Conservation (phyloP, 2,113 vertebrate species). For the Tylochromis polylepis region DNA sequence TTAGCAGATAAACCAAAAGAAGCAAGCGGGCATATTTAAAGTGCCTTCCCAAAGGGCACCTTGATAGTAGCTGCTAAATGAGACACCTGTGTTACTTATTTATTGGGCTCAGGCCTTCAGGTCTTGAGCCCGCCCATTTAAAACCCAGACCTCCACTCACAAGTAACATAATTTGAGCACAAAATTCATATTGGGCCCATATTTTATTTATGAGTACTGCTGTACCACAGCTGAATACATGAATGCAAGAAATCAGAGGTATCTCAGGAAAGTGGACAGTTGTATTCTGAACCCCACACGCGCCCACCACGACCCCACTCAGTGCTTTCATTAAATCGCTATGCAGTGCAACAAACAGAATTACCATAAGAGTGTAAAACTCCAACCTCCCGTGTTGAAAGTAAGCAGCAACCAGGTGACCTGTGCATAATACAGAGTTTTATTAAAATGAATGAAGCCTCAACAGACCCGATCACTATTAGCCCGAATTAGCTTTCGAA, state of each 20-base stretch:
- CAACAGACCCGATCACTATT: neutral
- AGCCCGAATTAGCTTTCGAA: conserved; percentile 32
- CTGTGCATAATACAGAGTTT: conserved; percentile 4
- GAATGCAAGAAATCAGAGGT: neutral
- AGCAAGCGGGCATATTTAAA: neutral
- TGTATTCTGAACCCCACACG: conserved; percentile 6
- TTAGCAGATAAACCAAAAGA: neutral
- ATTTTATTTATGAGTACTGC: conserved; percentile 1
- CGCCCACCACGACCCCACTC: neutral
- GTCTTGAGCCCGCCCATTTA: neutral
- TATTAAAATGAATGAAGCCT: conserved; percentile 26
- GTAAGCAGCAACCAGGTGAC: neutral
- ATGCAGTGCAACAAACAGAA: conserved; percentile 11
- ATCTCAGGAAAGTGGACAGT: neutral
- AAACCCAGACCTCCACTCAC: neutral
- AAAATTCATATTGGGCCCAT: neutral
- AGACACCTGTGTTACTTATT: neutral
- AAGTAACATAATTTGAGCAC: conserved; percentile 14
- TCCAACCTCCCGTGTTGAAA: neutral
- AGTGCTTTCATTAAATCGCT: conserved; percentile 13
- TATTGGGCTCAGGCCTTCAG: neutral
- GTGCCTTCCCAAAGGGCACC: conserved; percentile 48
- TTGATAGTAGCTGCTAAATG: neutral
- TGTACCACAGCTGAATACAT: conserved; percentile 8
- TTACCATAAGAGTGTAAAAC: conserved; percentile 4